Conservation (phyloP, 2,113 vertebrate species). For the Fulmarus glacialis region DNA sequence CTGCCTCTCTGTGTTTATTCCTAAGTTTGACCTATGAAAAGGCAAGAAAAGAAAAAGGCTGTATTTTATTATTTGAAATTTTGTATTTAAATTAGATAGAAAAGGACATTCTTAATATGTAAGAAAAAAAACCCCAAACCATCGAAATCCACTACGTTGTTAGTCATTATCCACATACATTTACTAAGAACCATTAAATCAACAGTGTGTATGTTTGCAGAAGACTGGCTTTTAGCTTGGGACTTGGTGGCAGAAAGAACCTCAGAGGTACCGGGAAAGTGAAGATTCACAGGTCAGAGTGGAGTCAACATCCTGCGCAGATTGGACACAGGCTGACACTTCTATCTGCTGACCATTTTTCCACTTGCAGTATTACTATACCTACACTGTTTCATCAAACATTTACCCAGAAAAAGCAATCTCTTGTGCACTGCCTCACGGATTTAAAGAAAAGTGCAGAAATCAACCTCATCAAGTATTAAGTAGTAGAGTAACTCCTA, state of each 20-base stretch:
- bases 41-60: neutral
- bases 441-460: neutral
- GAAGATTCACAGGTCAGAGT: neutral
- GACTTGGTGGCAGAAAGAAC: neutral
- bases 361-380: neutral
- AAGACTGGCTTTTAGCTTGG: neutral
- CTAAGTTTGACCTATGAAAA: neutral
- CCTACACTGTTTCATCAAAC: neutral
- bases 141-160: neutral
- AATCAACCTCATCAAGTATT: neutral
- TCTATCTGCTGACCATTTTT: neutral
- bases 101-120: neutral
- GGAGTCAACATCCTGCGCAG: neutral
- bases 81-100: neutral
- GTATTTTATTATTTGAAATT: neutral
- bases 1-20: neutral
- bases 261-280: neutral
- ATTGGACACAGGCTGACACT: neutral
- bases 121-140: neutral
- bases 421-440: rapidly evolving
- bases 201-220: neutral
- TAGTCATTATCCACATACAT: neutral
- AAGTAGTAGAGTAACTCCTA: neutral
- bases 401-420: neutral
- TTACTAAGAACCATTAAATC: neutral